Conservation (phyloP, 2,113 vertebrate genomes). For the Rattus norvegicus region GRCr8 NC_086028.1:22847501-22848000, state of each 20-base stretch:
- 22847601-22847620: neutral
- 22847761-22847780: neutral
- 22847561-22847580: too few relatives aligned
- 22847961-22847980: neutral
- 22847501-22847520: neutral
- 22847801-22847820: constrained; percentile 8
- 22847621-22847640: neutral
- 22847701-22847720: neutral
- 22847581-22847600: neutral
- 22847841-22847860: neutral
- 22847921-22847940: neutral
- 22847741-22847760: neutral
- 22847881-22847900: neutral
- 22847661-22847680: neutral
- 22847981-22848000: neutral
- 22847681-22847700: neutral
- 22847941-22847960: neutral
- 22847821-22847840: neutral
- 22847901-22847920: neutral
- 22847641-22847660: neutral
- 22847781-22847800: neutral
- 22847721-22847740: too few relatives aligned
- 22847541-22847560: neutral
- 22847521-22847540: neutral
- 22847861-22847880: neutral